Conservation (phyloP, 2,797 vertebrate genomes). For the Anas capensis region DNA sequence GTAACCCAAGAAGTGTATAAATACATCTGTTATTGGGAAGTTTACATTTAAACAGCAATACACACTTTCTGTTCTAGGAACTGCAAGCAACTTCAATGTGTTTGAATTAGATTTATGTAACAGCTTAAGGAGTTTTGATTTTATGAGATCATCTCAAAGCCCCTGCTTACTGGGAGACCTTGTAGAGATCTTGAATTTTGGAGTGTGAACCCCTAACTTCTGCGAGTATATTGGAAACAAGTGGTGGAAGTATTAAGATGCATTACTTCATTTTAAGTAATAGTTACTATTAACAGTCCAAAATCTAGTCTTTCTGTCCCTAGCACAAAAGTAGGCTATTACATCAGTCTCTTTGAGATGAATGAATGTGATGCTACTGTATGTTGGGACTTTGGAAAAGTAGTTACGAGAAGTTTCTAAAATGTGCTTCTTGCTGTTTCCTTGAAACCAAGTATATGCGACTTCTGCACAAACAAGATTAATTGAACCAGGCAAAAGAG, state of each 20-base stretch:
- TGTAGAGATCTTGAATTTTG: background rate
- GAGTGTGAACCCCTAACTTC: background rate
- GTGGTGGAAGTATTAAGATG: background rate
- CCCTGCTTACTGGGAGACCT: background rate
- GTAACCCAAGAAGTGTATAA: slow-evolving; percentile 78
- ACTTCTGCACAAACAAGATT: background rate
- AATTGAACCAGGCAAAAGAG: background rate
- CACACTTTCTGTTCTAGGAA: slow-evolving; percentile 1
- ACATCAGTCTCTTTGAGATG: background rate
- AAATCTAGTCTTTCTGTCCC: background rate
- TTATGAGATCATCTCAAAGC: background rate
- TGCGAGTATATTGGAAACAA: background rate
- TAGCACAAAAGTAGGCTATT: background rate
- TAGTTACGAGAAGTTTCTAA: background rate
- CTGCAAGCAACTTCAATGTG: background rate
- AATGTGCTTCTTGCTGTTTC: background rate
- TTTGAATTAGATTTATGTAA: background rate
- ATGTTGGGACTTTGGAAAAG: background rate
- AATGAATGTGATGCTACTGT: rapidly evolving
- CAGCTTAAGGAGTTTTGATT: background rate
- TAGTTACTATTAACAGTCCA: background rate
- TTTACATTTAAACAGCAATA: slow-evolving; percentile 49
- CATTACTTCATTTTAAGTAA: background rate
- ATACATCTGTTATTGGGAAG: slow-evolving; percentile 59
- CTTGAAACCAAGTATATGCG: background rate